Conservation (phyloP, 2,113 vertebrate species). For the Ancistrus triradiatus region DNA sequence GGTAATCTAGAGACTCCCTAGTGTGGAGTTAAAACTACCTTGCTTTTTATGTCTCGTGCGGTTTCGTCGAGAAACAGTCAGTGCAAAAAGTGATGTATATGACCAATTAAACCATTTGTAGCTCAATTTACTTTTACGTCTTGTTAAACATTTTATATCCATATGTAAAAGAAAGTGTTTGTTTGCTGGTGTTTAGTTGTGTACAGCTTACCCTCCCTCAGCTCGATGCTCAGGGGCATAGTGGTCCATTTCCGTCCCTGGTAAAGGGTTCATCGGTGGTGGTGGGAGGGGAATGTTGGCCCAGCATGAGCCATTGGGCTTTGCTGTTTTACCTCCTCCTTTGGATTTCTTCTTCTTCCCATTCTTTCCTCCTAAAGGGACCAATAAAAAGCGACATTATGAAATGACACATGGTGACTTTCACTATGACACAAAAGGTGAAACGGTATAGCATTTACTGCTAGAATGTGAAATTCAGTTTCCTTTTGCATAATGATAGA, state of each 20-base stretch:
- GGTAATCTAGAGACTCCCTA: slow-evolving; percentile 23
- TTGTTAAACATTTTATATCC: neutral
- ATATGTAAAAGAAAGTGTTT: neutral
- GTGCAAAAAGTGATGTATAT: slow-evolving; percentile 1
- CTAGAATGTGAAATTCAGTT: neutral
- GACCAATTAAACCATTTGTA: slow-evolving; percentile 18
- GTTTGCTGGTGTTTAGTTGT: slow-evolving; percentile 7
- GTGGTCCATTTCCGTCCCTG: slow-evolving; percentile 88
- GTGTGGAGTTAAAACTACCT: slow-evolving; percentile 12
- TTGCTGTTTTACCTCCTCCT: slow-evolving; percentile 82
- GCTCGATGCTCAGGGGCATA: slow-evolving; percentile 84
- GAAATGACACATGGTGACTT: slow-evolving; percentile 10
- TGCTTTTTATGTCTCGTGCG: slow-evolving; percentile 3
- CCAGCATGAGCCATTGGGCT: slow-evolving; percentile 90
- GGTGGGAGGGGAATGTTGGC: slow-evolving; percentile 90
- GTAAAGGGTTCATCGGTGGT: slow-evolving; percentile 90
- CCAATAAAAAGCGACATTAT: neutral
- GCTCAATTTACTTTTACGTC: neutral
- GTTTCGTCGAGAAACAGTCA: slow-evolving; percentile 15
- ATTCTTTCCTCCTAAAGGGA: slow-evolving; percentile 83
- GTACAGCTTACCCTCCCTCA: slow-evolving; percentile 74
- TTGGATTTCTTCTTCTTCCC: slow-evolving; percentile 96
- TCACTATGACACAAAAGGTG: slow-evolving; percentile 12
- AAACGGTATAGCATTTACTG: neutral
- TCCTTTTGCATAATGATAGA: neutral